These are phyloP conservation scores for Paelopatides confundens DNA, from an alignment of 53 echinoderm and acorn worm species.

Conservation along the genomic window DNA sequence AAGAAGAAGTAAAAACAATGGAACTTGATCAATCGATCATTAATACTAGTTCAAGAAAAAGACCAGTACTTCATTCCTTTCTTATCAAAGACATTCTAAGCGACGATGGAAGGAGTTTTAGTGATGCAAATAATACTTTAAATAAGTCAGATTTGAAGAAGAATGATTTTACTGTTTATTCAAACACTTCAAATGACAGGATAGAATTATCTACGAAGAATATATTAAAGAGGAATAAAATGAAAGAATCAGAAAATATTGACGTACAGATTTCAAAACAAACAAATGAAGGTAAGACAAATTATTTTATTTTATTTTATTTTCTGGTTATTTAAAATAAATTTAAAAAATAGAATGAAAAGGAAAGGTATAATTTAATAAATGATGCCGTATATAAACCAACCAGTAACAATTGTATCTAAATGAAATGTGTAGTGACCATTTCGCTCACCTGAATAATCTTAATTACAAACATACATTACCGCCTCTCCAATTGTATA, in stretches of 20 bases:
- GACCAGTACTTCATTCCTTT: constrained; percentile 7
- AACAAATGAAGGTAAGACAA: not conserved
- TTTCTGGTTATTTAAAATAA: not conserved
- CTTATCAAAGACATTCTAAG: constrained; percentile 8
- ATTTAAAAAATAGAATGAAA: not conserved
- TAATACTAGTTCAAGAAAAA: not conserved
- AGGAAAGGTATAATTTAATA: not conserved
- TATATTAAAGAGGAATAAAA: not conserved
- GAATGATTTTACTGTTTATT: not conserved
- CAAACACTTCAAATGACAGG: not conserved
- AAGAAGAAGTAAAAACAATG: not conserved
- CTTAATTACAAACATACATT: no score
- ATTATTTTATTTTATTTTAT: not conserved
- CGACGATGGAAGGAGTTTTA: not conserved
- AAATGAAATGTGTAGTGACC: no score
- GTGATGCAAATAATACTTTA: not conserved
- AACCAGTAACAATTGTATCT: not conserved
- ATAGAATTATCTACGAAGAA: not conserved
- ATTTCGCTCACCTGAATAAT: no score
- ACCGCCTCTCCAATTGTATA: no score
- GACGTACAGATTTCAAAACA: not conserved
- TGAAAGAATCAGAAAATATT: not conserved
- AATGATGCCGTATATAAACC: not conserved
- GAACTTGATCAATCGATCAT: not conserved
- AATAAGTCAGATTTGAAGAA: not conserved